Evolutionary conservation across 2,888 invertebrate species (phyloP), one percentile per base, ranked within the genome.

Genomic region (Deilephila elpenor): DNA sequence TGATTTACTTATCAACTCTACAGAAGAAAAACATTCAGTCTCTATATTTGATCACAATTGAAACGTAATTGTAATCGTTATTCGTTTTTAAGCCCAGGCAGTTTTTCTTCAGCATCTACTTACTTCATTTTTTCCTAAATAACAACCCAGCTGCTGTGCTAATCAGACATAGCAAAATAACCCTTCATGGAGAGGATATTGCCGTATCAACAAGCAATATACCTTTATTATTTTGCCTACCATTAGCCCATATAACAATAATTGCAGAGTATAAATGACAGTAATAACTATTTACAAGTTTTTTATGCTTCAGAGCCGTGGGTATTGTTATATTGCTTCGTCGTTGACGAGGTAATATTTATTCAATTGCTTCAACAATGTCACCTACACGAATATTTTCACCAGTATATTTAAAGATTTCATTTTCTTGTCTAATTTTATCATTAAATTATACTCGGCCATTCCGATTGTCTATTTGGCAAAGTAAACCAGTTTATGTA

Each of bases 331-430:
- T 51, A 25, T 67, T 44, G 25, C 4, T 67, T n/a, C 56, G 44
- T 17, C 67, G 51, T 51, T 51, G 67, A 51, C 8, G 20, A 29
- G 67, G 25, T 25, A 51, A 67, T 67, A 51, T 51, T 44, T 67
- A 67, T 67, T 29, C 67, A 67, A 29, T 44, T 51, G 44, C 17
- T 67, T 20, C n/a, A 62, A 32, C 6, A n/a, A 8, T 37, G 20
- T n/a, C 20, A 20, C 51, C 25, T 62, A n/a, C 44, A 67, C 25
- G 64, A 64, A 64, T 56, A 56, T n/a, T 1, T 17, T 56, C n/a
- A 56, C 6, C 17, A n/a, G 5, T 6, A 19, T 56, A 56, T 56
- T 56, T 6, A 56, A 6, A 6, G 1, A n/a, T 5, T n/a, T 56
- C 5, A 56, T 56, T 56, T n/a, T 56, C 56, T 56, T 56, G 56